Conservation (phyloP, 2,113 vertebrate genomes). For the Benthochromis sp. region DNA sequence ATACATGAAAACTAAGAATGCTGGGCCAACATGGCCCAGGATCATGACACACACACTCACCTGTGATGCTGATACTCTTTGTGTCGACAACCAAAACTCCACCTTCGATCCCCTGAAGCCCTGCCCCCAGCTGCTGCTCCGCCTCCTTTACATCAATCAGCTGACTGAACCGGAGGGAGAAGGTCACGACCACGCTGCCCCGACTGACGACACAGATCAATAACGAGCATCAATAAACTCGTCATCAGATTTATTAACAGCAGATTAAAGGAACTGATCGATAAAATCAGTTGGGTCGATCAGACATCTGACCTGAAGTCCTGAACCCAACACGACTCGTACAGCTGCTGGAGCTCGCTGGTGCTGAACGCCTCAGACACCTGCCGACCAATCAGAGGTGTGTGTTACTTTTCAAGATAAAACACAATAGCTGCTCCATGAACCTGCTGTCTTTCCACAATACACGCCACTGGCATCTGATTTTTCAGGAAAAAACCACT, state of each 20-base stretch:
- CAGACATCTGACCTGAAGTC: constrained; percentile 60
- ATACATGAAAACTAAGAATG: background rate
- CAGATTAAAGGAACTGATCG: background rate
- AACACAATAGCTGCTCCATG: background rate
- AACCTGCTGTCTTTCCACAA: background rate
- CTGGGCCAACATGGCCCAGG: background rate
- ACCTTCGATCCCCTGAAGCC: constrained; percentile 18
- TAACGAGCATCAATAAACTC: background rate
- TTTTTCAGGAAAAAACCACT: background rate
- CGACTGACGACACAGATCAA: constrained; percentile 18
- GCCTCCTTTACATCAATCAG: background rate
- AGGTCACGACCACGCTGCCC: constrained; percentile 63
- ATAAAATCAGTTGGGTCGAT: background rate
- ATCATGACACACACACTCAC: constrained; percentile 1
- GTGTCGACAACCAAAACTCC: constrained; percentile 36
- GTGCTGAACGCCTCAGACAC: constrained; percentile 36
- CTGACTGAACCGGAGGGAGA: constrained; percentile 51
- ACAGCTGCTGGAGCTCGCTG: constrained; percentile 19
- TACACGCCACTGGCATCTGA: background rate
- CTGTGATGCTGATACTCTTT: constrained; percentile 50
- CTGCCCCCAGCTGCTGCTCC: constrained; percentile 30
- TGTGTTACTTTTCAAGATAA: background rate
- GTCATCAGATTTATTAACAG: background rate
- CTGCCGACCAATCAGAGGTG: constrained; percentile 44
- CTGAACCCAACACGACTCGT: constrained; percentile 44